Conservation (phyloP, 1,140 invertebrate genomes). For the Venturia canescens region DNA sequence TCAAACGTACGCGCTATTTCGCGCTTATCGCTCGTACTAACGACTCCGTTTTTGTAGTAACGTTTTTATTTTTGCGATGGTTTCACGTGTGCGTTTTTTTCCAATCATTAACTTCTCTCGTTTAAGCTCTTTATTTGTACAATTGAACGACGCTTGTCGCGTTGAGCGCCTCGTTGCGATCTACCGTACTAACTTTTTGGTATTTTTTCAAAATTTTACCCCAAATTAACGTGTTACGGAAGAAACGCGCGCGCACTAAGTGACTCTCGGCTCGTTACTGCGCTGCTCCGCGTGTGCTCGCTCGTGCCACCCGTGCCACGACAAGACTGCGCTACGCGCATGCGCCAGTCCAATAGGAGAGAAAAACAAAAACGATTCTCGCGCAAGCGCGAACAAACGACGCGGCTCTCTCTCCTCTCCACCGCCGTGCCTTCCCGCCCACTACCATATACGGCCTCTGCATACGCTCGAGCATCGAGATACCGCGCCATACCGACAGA, state of each 20-base stretch:
- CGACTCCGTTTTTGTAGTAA: not conserved
- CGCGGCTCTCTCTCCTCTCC: constrained; percentile 45
- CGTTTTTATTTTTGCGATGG: constrained; percentile 5
- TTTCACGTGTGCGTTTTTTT: constrained; percentile 19
- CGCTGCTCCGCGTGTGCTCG: constrained; percentile 60
- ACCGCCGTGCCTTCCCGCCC: constrained; percentile 68
- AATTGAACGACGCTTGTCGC: not conserved
- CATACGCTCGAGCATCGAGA: constrained; percentile 63
- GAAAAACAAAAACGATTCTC: not conserved
- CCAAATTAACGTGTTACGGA: constrained; percentile 25
- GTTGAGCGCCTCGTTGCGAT: not conserved
- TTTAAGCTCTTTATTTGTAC: not conserved
- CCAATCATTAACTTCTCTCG: not conserved
- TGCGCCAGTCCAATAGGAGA: constrained; percentile 39
- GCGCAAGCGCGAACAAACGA: constrained; percentile 51
- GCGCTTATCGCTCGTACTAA: constrained; percentile 23
- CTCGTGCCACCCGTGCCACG: constrained; percentile 55
- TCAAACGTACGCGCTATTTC: constrained; percentile 33
- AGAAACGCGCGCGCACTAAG: constrained; percentile 62
- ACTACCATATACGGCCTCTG: constrained; percentile 75
- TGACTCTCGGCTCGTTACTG: constrained; percentile 72
- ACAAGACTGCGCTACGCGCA: constrained; percentile 40
- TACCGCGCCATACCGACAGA: constrained; percentile 47
- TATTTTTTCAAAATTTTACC: not conserved
- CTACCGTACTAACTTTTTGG: not conserved